Conservation (phyloP, 2,113 vertebrate genomes). For the Aythya baeri region DNA sequence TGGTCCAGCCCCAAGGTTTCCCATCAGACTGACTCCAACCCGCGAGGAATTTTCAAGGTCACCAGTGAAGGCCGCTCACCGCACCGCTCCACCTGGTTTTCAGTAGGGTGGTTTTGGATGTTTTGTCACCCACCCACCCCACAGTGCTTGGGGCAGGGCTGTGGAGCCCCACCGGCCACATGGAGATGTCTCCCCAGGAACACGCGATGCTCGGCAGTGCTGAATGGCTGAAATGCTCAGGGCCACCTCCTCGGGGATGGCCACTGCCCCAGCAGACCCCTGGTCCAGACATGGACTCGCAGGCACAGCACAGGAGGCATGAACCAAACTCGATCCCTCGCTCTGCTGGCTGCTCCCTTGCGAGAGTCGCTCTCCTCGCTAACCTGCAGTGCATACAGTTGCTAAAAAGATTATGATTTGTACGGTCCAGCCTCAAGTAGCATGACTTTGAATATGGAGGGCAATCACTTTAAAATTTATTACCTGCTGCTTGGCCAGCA, state of each 20-base stretch:
- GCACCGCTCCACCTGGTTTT: neutral
- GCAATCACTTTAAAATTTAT: conserved; percentile 74
- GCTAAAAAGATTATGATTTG: conserved; percentile 15
- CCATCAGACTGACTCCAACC: neutral
- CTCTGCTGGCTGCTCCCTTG: neutral
- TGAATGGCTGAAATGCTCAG: neutral
- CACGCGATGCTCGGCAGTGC: neutral
- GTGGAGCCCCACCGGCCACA: too few relatives aligned
- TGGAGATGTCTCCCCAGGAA: neutral
- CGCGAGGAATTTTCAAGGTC: neutral
- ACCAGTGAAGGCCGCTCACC: neutral
- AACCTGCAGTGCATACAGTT: neutral
- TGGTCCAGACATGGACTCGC: neutral
- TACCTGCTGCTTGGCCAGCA: conserved; percentile 60
- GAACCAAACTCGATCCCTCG: neutral
- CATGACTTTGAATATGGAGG: conserved; percentile 33
- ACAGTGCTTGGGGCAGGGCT: too few relatives aligned
- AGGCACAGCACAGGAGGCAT: neutral
- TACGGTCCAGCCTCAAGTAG: conserved; percentile 38
- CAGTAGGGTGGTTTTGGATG: rapidly evolving
- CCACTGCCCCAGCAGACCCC: neutral
- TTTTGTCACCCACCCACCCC: too few relatives aligned
- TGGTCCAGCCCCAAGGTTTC: neutral
- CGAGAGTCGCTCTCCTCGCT: neutral
- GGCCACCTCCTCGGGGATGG: neutral